Base-by-base conservation (phyloP, 2,113 vertebrate genomes). In the Pheucticus melanocephalus region DNA sequence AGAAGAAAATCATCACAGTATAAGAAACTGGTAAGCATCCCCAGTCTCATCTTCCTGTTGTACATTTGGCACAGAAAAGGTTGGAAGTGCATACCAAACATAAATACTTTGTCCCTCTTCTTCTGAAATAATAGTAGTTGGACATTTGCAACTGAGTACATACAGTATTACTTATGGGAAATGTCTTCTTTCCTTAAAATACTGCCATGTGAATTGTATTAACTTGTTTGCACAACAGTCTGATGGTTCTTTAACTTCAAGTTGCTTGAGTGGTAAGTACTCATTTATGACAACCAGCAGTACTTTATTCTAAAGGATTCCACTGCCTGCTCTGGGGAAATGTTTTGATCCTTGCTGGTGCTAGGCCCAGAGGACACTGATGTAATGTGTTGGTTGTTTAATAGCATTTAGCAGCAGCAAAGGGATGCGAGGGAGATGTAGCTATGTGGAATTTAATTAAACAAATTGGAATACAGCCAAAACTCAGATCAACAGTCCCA, bases 391-490 rank as follows among this genome's bases (percentile, higher is more conserved):
- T 66, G 56, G 21, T 85, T 85, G 21, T 86, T 95, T 91, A 79
- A 86, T 76, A 80, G 42, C 66, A n/a, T 69, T 91, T 76, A 65
- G 37, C 37, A 61, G 45, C 51, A 89, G 80, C 73, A 79, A 60
- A 89, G 64, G 21, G 44, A 79, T 91, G 73, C 0, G 0, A 61
- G 59, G 78, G 50, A 70, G 23, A 31, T 89, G 25, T 75, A 53
- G 61, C 51, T 91, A 39, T 69, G 78, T 85, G 75, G 78, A 91
- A 95, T 95, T 82, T 77, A 94, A 91, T 95, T 90, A 94, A 88
- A 22, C 30, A 57, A 73, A 31, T 31, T 91, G 95, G 68, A 93
- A 63, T 86, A 92, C 56, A 73, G 85, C 90, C 75, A 86, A 51
- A 90, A 78, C 64, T 83, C 47, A 60, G 22, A 73, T 90, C 76